Evolutionary conservation across 2,797 vertebrate species (phyloP), one percentile per base, ranked within the genome.

Genomic region (Delichon dasypus): DNA sequence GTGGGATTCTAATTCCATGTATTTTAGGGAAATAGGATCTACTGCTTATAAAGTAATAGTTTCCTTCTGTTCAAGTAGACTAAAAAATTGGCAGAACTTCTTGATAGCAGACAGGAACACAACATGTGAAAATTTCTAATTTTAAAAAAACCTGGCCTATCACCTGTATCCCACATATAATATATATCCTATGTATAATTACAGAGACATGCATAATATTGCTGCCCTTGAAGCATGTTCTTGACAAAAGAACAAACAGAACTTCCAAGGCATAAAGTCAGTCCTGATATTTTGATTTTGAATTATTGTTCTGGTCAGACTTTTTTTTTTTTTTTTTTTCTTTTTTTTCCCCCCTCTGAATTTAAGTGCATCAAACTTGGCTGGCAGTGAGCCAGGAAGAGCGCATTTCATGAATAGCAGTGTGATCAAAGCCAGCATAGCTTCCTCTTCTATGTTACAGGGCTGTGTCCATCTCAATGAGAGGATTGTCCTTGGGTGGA

Each of bases 31-130:
- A 97, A 82, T 93, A 71, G 3, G 16, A 85, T 93, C 77, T 91
- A 40, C 90, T 84, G 85, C 94, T 95, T 94, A 96, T 95, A 95
- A 96, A 66, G 61, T 94, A 89, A 93, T 92, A 47, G 74, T 76
- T 90, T 96, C 91, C 88, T 93, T 96, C 79, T 90, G 79, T 88
- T 92, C 48, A 83, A 81, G 40, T n/a, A 84, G 80, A 78, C 80
- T 87, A 86, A 89, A 89, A 86, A 79, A 42, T 88, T 90, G 80
- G 79, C 91, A 87, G 60, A 67, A 47, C 47, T 85, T 57, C 58
- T 57, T 85, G 36, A 21, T 30, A 82, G 66, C 42, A 64, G 58
- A 61, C n/a, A 90, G 81, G 61, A 91, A 81, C 1, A 3, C 74
- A 91, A 77, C 13, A 38, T 75, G 19, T 29, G 55, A 89, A 90